Base-by-base conservation (phyloP, 2,797 vertebrate species). In the Sebastes hubbsi region DNA sequence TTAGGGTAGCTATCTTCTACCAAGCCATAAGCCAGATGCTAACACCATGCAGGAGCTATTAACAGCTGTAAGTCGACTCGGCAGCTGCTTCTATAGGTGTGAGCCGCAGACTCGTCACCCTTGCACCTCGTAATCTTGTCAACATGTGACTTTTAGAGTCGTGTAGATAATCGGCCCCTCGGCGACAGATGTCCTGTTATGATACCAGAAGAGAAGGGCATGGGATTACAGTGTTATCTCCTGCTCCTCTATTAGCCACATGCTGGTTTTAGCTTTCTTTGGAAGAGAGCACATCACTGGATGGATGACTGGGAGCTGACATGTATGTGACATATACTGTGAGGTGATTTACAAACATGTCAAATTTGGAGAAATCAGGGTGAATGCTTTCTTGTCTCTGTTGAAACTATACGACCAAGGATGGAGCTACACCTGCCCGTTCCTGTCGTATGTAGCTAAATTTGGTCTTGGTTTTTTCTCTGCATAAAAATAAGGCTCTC, bases 81-180 rank as follows among this genome's bases (percentile, higher is more conserved):
- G 85, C 89, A 91, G 90, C 88, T 88, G 88, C 87, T 78, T 83
- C 72, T 77, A 86, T 85, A 90, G 82, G 89, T 88, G 91, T 86
- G 80, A 88, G 76, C 84, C 72, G 27, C 87, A 78, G 80, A 89
- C 77, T 78, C 42, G 63, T 82, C 88, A 88, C 82, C 82, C 81
- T 77, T 70, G 76, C 82, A 86, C 79, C 85, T 88, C 83, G 29
- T 86, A 91, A 91, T 89, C 91, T 89, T 91, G 89, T 91, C 91
- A 90, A 88, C 81, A 87, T 88, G 80, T 80, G 86, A 93, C 90
- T 87, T 91, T 91, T 60, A 69, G 84, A 84, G 80, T 76, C 16
- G 32, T 24, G 77, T 2, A 76, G 83, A 80, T 89, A 86, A 90
- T 90, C 88, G 84, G 80, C 81, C 77, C 75, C 65, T 88, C 68